Percentiles rank a stretch among this genome's conserved stretches.
Evolutionary conservation across 2,888 invertebrate species (phyloP).

Genomic region (Spilosoma lubricipeda): DNA sequence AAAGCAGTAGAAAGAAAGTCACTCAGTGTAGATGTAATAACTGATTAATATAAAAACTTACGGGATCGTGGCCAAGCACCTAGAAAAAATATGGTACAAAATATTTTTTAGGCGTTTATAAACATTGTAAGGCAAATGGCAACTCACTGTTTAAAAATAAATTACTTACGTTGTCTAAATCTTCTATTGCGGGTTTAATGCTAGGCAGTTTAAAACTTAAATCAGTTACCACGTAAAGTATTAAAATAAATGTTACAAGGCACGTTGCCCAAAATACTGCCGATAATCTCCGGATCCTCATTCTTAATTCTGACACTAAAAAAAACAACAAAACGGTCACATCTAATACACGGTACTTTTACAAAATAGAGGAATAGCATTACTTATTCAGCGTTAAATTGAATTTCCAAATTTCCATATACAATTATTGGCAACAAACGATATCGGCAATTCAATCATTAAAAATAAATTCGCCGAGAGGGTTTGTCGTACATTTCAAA

Average conservation of each 20-base stretch:
- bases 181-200: conserved; percentile 83
- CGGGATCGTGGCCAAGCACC: not conserved
- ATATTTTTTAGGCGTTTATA: not conserved
- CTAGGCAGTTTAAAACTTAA: conserved; percentile 87
- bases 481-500: conserved; percentile 10
- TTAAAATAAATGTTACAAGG: conserved; percentile 87
- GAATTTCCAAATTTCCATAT: not conserved
- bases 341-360: not conserved
- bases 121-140: not conserved
- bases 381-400: not conserved
- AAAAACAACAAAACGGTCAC: conserved; percentile 6
- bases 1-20: not conserved
- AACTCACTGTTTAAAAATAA: conserved; percentile 11
- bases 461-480: conserved; percentile 19
- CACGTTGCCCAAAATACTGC: conserved; percentile 87
- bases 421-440: conserved; percentile 7
- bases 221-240: conserved; percentile 89
- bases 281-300: conserved; percentile 86
- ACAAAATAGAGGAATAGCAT: not conserved
- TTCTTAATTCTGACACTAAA: conserved; percentile 55
- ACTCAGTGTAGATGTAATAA: not conserved
- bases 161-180: conserved; percentile 87
- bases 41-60: not conserved
- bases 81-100: not conserved
- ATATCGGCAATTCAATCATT: conserved; percentile 9